phyloP scores from a whole-genome alignment of 2,113 vertebrate species.

The Scomber japonicus region DNA sequence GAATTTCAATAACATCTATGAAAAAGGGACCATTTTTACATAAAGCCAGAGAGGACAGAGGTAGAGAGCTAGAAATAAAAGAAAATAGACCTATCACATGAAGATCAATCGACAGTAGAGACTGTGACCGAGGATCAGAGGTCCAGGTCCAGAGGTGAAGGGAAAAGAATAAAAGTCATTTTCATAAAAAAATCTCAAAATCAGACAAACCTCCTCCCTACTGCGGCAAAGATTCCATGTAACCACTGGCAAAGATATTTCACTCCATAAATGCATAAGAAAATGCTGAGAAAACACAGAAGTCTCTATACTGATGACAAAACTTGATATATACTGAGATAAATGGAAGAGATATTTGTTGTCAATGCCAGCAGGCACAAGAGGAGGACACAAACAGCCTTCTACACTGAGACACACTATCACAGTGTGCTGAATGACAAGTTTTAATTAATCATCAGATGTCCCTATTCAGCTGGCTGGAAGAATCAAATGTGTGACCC shows the following conservation, averaged over 20 bases:
- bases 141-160: background rate
- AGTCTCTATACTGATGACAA: background rate
- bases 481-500: too few relatives aligned
- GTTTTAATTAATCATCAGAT: background rate
- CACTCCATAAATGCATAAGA: background rate
- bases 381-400: background rate
- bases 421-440: background rate
- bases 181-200: background rate
- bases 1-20: background rate
- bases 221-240: background rate
- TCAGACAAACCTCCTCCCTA: background rate
- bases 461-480: background rate
- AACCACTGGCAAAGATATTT: background rate
- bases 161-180: background rate
- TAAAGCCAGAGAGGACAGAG: too few relatives aligned
- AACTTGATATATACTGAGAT: background rate
- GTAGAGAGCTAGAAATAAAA: too few relatives aligned
- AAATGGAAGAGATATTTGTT: background rate
- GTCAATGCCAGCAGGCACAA: background rate
- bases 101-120: background rate
- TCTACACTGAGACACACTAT: background rate
- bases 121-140: background rate
- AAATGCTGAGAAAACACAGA: background rate
- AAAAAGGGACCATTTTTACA: background rate
- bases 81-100: background rate